Conservation (phyloP, 2,888 invertebrate species). For the Synanthedon myopaeformis region DNA sequence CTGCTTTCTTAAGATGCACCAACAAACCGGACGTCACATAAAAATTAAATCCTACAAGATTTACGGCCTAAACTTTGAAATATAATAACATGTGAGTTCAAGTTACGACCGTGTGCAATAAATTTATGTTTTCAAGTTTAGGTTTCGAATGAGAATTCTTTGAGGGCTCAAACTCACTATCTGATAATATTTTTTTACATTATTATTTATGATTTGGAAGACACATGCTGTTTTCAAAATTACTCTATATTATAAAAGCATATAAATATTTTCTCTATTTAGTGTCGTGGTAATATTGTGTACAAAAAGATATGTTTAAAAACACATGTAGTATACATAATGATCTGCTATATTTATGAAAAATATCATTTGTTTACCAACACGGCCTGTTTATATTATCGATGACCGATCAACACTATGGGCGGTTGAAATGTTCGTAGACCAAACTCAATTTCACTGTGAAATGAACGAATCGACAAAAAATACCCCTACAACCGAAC, state of each 20-base stretch:
- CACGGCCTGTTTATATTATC: constrained; percentile 19
- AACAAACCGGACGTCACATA: constrained; percentile 42
- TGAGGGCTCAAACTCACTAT: constrained; percentile 15
- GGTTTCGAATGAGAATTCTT: constrained; percentile 13
- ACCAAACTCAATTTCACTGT: constrained; percentile 56
- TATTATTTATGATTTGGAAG: not conserved
- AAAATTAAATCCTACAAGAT: constrained; percentile 57
- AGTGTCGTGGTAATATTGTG: too few species aligned
- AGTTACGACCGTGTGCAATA: constrained; percentile 47
- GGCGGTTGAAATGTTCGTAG: constrained; percentile 39
- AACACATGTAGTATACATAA: too few species aligned
- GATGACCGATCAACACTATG: constrained; percentile 11
- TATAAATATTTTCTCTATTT: too few species aligned
- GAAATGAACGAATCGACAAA: constrained; percentile 59
- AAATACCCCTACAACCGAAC: constrained; percentile 45
- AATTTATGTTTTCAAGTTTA: constrained; percentile 40
- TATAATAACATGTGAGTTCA: constrained; percentile 49
- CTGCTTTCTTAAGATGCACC: not conserved
- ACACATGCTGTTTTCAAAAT: too few species aligned
- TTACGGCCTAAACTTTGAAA: constrained; percentile 58
- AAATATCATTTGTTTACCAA: constrained; percentile 26
- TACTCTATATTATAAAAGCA: too few species aligned
- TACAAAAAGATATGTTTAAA: too few species aligned
- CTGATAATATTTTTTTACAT: constrained; percentile 19
- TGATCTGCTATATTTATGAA: constrained; percentile 1